These are phyloP conservation scores for Microcebus jonahi DNA, from an alignment of 2,113 vertebrate species.

Conservation along the genomic window DNA sequence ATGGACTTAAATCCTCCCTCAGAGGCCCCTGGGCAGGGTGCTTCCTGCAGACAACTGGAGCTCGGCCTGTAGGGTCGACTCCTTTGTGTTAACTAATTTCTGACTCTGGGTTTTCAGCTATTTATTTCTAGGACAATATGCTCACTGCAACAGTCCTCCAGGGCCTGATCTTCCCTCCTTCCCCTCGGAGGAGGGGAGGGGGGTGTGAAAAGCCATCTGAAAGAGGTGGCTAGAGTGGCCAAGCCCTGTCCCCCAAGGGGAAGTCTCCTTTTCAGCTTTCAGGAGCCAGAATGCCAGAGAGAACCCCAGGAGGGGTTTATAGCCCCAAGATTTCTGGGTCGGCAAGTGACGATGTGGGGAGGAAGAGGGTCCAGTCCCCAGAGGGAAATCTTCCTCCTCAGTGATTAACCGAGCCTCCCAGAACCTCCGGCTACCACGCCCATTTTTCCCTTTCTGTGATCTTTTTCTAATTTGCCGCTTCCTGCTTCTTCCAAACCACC, in stretches of 20 bases:
- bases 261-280: slow-evolving; percentile 40
- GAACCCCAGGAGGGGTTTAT: accelerated
- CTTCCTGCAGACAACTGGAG: slow-evolving; percentile 72
- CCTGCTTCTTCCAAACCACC: slow-evolving; percentile 75
- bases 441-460: not conserved
- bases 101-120: slow-evolving; percentile 60
- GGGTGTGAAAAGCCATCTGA: slow-evolving; percentile 66
- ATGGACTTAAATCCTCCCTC: slow-evolving; percentile 61
- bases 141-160: slow-evolving; percentile 1
- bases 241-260: not conserved
- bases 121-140: slow-evolving; percentile 70
- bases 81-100: slow-evolving; percentile 72
- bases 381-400: slow-evolving; percentile 19
- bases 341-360: not conserved
- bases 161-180: not conserved
- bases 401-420: slow-evolving; percentile 74
- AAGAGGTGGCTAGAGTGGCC: slow-evolving; percentile 44
- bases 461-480: slow-evolving; percentile 75
- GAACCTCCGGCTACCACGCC: slow-evolving; percentile 4
- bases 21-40: slow-evolving; percentile 63
- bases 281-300: not conserved
- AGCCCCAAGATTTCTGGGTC: not conserved
- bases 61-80: slow-evolving; percentile 35
- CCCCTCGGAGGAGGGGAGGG: not conserved
- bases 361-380: not conserved